A percentile compares a stretch with the other conserved stretches of the same genome.
Evolutionary conservation across 2,113 vertebrate genomes (phyloP).

Genomic region (Ochotona princeps): DNA sequence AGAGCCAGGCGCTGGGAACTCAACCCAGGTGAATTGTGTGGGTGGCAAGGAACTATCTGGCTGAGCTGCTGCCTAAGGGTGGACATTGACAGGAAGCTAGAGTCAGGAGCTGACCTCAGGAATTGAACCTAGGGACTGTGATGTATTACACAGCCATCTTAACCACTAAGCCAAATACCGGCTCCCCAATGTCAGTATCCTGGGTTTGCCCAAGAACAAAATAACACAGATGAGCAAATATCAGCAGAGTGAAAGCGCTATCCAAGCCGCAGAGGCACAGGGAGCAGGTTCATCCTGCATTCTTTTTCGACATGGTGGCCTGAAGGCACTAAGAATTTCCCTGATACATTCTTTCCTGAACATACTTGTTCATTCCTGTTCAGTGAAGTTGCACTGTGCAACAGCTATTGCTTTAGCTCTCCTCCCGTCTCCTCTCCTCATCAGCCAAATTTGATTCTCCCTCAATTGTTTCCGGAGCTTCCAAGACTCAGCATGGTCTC

Average conservation of each 20-base stretch:
- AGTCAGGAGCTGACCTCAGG: too few species aligned
- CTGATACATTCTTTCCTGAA: constrained; percentile 10
- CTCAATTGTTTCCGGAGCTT: background rate
- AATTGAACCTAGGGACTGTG: too few species aligned
- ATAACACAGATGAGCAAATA: background rate
- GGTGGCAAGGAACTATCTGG: too few species aligned
- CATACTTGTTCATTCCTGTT: background rate
- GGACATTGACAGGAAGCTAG: too few species aligned
- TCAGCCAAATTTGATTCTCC: background rate
- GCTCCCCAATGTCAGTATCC: background rate
- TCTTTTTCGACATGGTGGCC: background rate
- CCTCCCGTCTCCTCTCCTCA: background rate
- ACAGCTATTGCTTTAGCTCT: background rate
- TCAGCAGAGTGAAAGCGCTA: background rate
- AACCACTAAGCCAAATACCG: too few species aligned
- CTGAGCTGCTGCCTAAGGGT: too few species aligned
- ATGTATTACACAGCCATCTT: too few species aligned
- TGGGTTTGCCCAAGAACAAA: background rate
- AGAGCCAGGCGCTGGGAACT: too few species aligned
- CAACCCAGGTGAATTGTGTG: too few species aligned
- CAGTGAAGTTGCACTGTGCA: background rate
- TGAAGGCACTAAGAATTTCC: background rate
- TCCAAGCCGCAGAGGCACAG: background rate
- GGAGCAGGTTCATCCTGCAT: background rate
- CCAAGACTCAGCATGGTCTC: background rate